Evolutionary conservation across 2,113 vertebrate genomes (phyloP), one percentile per base, ranked within the genome.

Genomic region (Coptodon bakossiorum): DNA sequence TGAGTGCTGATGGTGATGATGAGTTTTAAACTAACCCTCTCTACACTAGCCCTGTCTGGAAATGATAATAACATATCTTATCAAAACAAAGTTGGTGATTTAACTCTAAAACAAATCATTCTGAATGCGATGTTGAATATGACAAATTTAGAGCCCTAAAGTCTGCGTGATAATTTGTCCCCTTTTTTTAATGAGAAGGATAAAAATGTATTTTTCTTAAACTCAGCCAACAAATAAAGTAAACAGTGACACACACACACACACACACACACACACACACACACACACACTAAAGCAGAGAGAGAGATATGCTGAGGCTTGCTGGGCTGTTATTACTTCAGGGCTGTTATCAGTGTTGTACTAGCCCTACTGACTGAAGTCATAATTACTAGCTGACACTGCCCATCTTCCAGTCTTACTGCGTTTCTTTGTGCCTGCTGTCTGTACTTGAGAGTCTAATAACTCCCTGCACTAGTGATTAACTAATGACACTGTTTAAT

Each of bases 401-500:
- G 85, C 88, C 76, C 83, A 81, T 76, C 87, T 93, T 86, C 87
- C 89, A 88, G 63, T 84, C 78, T 50, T 38, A 66, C 85, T 88
- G 83, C 76, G 90, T 61, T 45, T 89, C 91, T 94, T 92, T 94
- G 90, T 92, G 88, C 61, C 63, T 71, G 36, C 87, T 87, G 85
- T 45, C 81, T 88, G 54, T 50, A 29, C 68, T 54, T 85, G 89
- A 91, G 82, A 83, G 24, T 87, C 90, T 93, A 94, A 93, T 95
- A 88, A 91, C 76, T 90, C 57, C 88, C 83, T 89, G 68, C 63
- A 31, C 43, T 40, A 76, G 68, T 78, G 88, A 59, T 90, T 83
- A 86, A 92, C 87, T 96, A 91, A 92, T 89, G 80, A 92, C 94
- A 92, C 88, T 90, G 94, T 95, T 95, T 93, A 80, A 87, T 94